Percentiles rank a stretch among this genome's conserved stretches.
These are phyloP conservation scores for Anabacerthia variegaticeps DNA, from an alignment of 2,797 vertebrate species.

Conservation along the genomic window DNA sequence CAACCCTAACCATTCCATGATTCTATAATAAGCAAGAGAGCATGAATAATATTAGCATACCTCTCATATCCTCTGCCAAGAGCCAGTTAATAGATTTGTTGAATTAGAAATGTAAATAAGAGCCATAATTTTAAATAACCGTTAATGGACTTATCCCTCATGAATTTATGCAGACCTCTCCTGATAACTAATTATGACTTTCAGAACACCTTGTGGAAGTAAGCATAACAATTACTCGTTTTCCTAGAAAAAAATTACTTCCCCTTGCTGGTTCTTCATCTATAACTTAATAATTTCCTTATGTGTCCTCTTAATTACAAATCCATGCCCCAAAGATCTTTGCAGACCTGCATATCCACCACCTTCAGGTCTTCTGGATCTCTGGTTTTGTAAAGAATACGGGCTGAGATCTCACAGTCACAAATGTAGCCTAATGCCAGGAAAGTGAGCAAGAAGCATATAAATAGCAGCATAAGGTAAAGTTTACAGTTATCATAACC, in stretches of 20 bases:
- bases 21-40: not conserved
- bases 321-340: not conserved
- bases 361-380: not conserved
- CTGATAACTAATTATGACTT: not conserved
- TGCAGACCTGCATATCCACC: not conserved
- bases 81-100: not conserved
- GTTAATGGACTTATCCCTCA: not conserved
- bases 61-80: not conserved
- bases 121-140: not conserved
- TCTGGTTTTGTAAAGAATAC: not conserved
- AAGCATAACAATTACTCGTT: not conserved
- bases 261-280: not conserved
- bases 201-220: not conserved
- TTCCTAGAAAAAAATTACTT: not conserved
- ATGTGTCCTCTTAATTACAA: not conserved
- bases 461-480: not conserved
- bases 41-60: not conserved
- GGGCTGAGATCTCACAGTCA: not conserved
- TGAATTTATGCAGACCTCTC: not conserved
- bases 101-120: constrained; percentile 25
- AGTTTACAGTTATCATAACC: not conserved
- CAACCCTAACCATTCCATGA: not conserved
- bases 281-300: not conserved
- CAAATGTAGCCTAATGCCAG: not conserved
- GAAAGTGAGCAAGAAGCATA: not conserved